phyloP scores from a whole-genome alignment of 2,113 vertebrate genomes.

The Rhynchomys soricoides region DNA sequence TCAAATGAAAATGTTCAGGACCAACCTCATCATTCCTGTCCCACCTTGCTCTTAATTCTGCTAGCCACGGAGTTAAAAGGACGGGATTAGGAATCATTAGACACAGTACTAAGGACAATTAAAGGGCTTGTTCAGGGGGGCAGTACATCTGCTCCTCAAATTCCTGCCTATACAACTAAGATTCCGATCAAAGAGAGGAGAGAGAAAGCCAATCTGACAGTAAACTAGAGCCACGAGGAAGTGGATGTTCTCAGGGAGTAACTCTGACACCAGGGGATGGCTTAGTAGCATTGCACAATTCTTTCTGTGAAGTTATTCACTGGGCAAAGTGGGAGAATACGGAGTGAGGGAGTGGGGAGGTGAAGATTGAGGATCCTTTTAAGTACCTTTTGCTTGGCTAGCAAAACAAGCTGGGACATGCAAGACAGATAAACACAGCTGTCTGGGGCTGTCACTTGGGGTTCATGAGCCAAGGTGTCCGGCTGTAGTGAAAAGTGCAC shows the following conservation, averaged over 20 bases:
- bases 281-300: conserved; percentile 73
- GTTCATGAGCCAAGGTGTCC: conserved; percentile 72
- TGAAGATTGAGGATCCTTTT: conserved; percentile 77
- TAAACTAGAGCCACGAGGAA: conserved; percentile 72
- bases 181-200: conserved; percentile 78
- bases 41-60: conserved; percentile 82
- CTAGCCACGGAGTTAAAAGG: conserved; percentile 82
- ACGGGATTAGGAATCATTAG: conserved; percentile 75
- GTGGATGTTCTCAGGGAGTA: conserved; percentile 68
- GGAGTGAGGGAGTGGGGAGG: conserved; percentile 58
- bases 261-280: conserved; percentile 69
- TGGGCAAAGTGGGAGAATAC: conserved; percentile 38
- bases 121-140: conserved; percentile 71
- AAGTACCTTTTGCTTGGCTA: conserved; percentile 76
- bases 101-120: conserved; percentile 75
- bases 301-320: conserved; percentile 76
- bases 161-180: conserved; percentile 77
- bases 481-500: conserved; percentile 65
- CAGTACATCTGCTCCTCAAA: conserved; percentile 77
- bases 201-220: conserved; percentile 72
- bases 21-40: conserved; percentile 73
- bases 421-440: conserved; percentile 81
- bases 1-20: conserved; percentile 83
- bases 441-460: conserved; percentile 73
- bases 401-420: conserved; percentile 79